phyloP scores from a whole-genome alignment of 2,888 invertebrate species.

The Beris morrisii region DNA sequence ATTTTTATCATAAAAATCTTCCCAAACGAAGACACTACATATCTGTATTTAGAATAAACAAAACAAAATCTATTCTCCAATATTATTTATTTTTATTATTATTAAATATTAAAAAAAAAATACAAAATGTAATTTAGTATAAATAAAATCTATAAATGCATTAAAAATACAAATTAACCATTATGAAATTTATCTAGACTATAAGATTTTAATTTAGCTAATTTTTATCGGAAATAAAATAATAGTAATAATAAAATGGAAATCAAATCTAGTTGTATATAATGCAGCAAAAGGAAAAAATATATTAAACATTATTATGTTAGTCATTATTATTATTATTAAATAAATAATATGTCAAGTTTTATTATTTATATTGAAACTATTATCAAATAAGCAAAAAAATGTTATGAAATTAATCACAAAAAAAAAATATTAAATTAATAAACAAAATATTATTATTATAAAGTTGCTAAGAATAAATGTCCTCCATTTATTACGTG shows the following conservation, averaged over 20 bases:
- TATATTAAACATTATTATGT: too few species aligned
- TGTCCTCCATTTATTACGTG: conserved; percentile 38
- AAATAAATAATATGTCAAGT: neutral
- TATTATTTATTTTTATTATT: too few species aligned
- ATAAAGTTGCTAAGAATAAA: conserved; percentile 37
- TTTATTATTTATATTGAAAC: conserved; percentile 6
- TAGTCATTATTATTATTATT: too few species aligned
- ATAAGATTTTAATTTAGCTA: too few species aligned
- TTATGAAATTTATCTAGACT: neutral
- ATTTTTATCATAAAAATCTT: neutral
- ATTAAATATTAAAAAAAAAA: neutral
- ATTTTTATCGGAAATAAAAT: too few species aligned
- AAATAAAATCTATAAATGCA: too few species aligned
- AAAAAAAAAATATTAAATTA: conserved; percentile 20
- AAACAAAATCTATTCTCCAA: too few species aligned
- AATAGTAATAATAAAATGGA: too few species aligned
- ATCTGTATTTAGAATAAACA: conserved; percentile 5
- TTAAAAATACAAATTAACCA: neutral
- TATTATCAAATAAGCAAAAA: conserved; percentile 2
- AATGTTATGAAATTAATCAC: conserved; percentile 25
- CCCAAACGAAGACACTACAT: conserved; percentile 13
- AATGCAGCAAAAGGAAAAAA: too few species aligned
- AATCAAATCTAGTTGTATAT: too few species aligned
- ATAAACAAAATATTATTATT: conserved; percentile 22
- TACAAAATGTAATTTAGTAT: neutral